phyloP scores from a whole-genome alignment of 2,888 invertebrate genomes.

The Crossocerus cetratus region DNA sequence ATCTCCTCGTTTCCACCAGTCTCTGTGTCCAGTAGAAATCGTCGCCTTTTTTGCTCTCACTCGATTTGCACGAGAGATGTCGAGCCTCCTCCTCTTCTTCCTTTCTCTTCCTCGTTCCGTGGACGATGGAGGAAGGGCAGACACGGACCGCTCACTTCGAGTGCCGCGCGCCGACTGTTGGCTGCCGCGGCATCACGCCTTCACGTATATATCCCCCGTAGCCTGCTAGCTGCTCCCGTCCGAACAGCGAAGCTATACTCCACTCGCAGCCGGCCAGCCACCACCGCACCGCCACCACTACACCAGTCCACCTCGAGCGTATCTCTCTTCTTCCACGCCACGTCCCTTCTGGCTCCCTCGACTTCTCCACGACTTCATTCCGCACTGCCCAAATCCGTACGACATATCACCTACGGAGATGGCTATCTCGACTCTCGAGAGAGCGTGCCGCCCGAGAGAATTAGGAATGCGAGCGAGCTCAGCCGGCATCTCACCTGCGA shows the following conservation, averaged over 20 bases:
- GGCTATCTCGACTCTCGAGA: too few relatives aligned
- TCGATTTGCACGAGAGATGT: constrained; percentile 4
- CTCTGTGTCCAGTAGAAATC: neutral
- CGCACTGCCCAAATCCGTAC: too few relatives aligned
- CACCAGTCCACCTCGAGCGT: constrained; percentile 2
- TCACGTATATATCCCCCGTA: constrained; percentile 64
- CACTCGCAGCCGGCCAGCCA: neutral
- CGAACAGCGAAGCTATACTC: constrained; percentile 27
- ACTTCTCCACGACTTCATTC: too few relatives aligned
- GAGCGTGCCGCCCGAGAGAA: too few relatives aligned
- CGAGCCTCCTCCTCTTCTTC: constrained; percentile 12
- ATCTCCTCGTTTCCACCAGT: neutral
- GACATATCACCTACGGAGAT: too few relatives aligned
- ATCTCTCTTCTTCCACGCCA: constrained; percentile 2
- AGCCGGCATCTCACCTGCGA: too few relatives aligned
- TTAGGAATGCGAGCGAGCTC: too few relatives aligned
- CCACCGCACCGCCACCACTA: neutral
- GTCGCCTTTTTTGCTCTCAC: constrained; percentile 25
- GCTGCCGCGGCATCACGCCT: constrained; percentile 67
- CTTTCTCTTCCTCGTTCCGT: constrained; percentile 20
- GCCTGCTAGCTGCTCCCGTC: constrained; percentile 53
- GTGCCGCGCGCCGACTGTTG: constrained; percentile 75
- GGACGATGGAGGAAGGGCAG: constrained; percentile 26
- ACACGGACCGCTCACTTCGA: constrained; percentile 62
- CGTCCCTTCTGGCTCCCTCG: constrained; percentile 7